Evolutionary conservation across 2,113 vertebrate species (phyloP).

Genomic region (Syngnathoides biaculeatus): DNA sequence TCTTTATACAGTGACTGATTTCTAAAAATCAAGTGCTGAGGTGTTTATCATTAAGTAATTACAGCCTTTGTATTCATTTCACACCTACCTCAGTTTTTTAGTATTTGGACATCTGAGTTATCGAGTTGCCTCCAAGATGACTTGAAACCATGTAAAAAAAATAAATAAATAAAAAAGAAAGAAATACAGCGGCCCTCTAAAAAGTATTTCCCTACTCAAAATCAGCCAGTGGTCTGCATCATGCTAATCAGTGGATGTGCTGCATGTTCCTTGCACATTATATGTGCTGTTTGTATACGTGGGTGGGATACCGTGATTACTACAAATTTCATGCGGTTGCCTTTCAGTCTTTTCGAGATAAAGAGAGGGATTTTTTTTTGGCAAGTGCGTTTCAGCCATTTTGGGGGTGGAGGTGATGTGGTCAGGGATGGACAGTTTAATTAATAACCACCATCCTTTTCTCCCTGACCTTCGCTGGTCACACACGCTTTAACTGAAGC

Average conservation of each 20-base stretch:
- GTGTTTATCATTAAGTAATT: not conserved
- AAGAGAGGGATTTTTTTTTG: constrained; percentile 48
- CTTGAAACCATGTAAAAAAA: not conserved
- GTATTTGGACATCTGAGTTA: not conserved
- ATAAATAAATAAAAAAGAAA: not conserved
- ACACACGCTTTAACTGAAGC: constrained; percentile 45
- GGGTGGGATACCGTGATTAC: constrained; percentile 40
- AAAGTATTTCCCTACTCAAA: not conserved
- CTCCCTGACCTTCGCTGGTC: constrained; percentile 62
- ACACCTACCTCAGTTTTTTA: not conserved
- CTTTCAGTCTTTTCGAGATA: constrained; percentile 57
- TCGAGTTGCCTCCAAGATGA: not conserved
- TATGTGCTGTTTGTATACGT: constrained; percentile 33
- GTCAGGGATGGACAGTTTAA: constrained; percentile 73
- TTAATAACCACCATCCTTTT: constrained; percentile 78
- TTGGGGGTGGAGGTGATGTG: constrained; percentile 23
- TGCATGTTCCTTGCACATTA: constrained; percentile 1
- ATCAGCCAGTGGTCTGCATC: constrained; percentile 16
- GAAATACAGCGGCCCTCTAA: too few relatives aligned
- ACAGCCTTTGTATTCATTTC: not conserved
- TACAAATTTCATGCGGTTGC: constrained; percentile 33
- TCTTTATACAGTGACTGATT: not conserved
- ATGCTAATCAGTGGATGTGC: constrained; percentile 20
- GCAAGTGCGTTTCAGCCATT: constrained; percentile 18
- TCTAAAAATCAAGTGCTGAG: not conserved